Base-by-base conservation (phyloP, 2,888 invertebrate genomes). In the Thera obeliscata region DNA sequence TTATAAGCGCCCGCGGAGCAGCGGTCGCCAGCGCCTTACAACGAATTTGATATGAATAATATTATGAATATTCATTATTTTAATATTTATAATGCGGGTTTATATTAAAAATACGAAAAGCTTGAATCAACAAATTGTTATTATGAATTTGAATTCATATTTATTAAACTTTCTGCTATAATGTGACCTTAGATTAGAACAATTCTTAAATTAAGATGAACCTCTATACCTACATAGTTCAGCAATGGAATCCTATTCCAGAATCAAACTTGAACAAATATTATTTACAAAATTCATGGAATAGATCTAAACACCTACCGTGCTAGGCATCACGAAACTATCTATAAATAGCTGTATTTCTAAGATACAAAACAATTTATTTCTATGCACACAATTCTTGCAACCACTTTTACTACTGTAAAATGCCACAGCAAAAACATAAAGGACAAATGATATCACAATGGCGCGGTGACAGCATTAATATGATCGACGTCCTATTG, bases 401-500 rank as follows among this genome's bases (percentile, higher is more conserved):
- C 8, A 35, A 61, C 6, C 41, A 56, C 49, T 22, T 46, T 38
- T 36, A 8, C 4, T 35, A 52, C 35, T 36, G 56, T 22, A 9
- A 43, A 49, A 38, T 59, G 4, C 55, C 33, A 64, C 46, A 38
- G 60, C 56, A 55, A 43, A 43, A 64, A 48, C 46, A 49, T 12
- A 38, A 41, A 50, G 60, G 41, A 65, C 60, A 65, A 65, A 65
- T 61, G 11, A 50, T 56, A 65, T 43, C 65, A 64, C 59, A 65
- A 65, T 65, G 33, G 59, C 48, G 36, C 52, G 2, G 60, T 56
- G 65, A 56, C 60, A 65, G 50, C 50, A 56, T 65, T 56, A 33
- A 61, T 61, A 65, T 80, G 79, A 79, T 79, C 75, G 75, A 77
- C 78, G 58, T 56, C 46, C 77, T 75, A 78, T 81, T 80, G 81